Evolutionary conservation across 2,888 invertebrate genomes (phyloP).

Genomic region (Diachrysia chrysitis): DNA sequence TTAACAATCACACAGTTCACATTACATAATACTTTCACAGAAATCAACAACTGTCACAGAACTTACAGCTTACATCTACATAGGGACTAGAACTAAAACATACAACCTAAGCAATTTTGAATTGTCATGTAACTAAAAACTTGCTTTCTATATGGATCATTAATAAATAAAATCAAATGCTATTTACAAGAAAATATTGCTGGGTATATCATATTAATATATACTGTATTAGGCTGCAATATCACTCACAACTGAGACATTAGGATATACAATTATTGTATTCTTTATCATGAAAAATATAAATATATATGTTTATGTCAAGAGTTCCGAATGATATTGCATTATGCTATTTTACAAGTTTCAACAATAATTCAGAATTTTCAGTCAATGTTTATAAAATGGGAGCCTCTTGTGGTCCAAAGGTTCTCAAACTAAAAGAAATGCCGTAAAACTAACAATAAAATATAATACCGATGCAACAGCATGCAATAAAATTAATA

Average conservation of each 20-base stretch:
- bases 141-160: constrained; percentile 58
- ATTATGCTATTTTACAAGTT: constrained; percentile 43
- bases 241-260: constrained; percentile 48
- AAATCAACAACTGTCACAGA: constrained; percentile 64
- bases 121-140: constrained; percentile 80
- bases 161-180: constrained; percentile 67
- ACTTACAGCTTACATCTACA: constrained; percentile 73
- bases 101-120: constrained; percentile 79
- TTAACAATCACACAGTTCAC: constrained; percentile 32
- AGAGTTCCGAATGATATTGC: constrained; percentile 52
- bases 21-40: constrained; percentile 60
- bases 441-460: constrained; percentile 73
- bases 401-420: constrained; percentile 68
- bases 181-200: constrained; percentile 71
- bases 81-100: constrained; percentile 87
- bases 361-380: constrained; percentile 58
- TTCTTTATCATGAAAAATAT: constrained; percentile 51
- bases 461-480: constrained; percentile 84
- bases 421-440: constrained; percentile 58
- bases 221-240: constrained; percentile 45
- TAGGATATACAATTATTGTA: constrained; percentile 29
- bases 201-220: constrained; percentile 51
- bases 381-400: constrained; percentile 66
- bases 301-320: constrained; percentile 19
- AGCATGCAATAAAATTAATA: constrained; percentile 86